Conservation (phyloP, 2,113 vertebrate species). For the Xenopus laevis region DNA sequence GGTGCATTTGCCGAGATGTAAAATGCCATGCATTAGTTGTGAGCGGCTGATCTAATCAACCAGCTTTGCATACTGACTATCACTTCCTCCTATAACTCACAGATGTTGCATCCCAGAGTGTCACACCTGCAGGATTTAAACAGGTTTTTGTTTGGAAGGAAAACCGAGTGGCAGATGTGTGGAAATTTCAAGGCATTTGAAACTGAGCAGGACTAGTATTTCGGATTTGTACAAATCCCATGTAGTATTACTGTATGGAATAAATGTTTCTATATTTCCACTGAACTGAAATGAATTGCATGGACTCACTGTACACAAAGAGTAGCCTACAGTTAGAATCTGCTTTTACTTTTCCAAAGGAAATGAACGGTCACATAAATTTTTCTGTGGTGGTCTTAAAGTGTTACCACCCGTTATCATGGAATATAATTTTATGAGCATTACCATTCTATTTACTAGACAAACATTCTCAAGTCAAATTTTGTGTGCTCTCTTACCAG, state of each 20-base stretch:
- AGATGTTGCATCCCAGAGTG: conserved; percentile 56
- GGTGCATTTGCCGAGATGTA: conserved; percentile 56
- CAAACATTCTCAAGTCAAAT: too few species aligned
- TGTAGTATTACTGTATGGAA: conserved; percentile 29
- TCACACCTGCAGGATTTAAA: conserved; percentile 63
- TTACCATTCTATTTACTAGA: too few species aligned
- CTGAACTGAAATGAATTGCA: background rate
- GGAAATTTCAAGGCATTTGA: conserved; percentile 50
- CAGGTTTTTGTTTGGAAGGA: conserved; percentile 40
- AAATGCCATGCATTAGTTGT: conserved; percentile 47
- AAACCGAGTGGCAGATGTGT: conserved; percentile 53
- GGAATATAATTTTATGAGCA: too few species aligned
- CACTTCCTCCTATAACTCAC: conserved; percentile 52
- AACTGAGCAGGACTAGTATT: conserved; percentile 40
- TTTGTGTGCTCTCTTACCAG: too few species aligned
- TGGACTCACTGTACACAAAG: background rate
- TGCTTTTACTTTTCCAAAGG: too few species aligned
- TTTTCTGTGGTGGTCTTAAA: too few species aligned
- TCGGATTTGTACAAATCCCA: conserved; percentile 38
- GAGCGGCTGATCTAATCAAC: conserved; percentile 56
- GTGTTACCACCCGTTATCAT: too few species aligned
- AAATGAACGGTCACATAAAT: too few species aligned
- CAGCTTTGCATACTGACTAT: conserved; percentile 49
- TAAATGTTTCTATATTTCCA: background rate
- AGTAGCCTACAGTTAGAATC: background rate